Evolutionary conservation across 2,113 vertebrate genomes (phyloP), one percentile per base, ranked within the genome.

Genomic region (Cacatua alba): DNA sequence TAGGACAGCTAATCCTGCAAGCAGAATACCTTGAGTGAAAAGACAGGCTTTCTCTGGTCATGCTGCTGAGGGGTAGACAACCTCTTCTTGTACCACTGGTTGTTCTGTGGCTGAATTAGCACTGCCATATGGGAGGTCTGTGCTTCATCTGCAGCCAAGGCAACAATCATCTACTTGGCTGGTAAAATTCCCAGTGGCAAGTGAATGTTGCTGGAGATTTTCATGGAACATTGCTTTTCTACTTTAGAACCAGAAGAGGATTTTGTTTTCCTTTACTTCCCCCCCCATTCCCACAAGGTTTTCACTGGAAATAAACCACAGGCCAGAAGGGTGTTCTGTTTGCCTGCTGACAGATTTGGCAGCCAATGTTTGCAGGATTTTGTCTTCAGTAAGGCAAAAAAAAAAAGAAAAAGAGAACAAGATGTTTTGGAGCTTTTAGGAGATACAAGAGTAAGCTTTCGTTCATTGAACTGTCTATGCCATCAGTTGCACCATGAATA

Each of bases 161-260:
- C 52, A 84, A 21, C 51, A 91, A 28, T 92, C 72, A 87, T 72
- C 48, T 76, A 9, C 41, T 89, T 96, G 89, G 89, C 77, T 92
- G 37, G 26, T 72, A 77, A 60, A 82, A 91, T 87, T 94, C 84
- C 62, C 3, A 2, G 46, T 71, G 55, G 51, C 86, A 95, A 81
- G 69, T 84, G 76, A 77, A 92, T 90, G 25, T 37, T 95, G 29
- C 55, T 7, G 16, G 52, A 62, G 39, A 44, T 68, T 95, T 92
- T 78, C 77, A 71, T 62, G 75, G 84, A 93, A 82, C 53, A 51
- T 35, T 91, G 62, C 25, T 67, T 88, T 86, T 87, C 35, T 69
- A 17, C 29, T 86, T 75, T 17, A 37, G 52, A 95, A 91, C 4
- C 28, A 82, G 51, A 79, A 85, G 84, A 91, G 17, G 39, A 10